Conservation (phyloP, 2,797 vertebrate species). For the Galago senegalensis region DNA sequence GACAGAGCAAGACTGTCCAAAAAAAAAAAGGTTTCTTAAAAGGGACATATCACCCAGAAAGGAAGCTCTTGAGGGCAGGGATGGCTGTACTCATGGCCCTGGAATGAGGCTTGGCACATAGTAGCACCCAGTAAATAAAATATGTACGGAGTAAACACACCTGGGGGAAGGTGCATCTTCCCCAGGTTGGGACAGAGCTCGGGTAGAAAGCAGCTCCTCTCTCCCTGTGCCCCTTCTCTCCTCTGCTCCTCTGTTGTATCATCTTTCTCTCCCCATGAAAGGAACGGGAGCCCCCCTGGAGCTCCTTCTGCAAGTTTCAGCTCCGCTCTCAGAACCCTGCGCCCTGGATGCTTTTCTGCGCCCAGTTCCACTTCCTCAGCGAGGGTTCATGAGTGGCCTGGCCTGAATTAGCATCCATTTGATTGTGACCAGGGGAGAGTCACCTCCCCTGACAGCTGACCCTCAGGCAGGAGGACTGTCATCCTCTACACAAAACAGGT, state of each 20-base stretch:
- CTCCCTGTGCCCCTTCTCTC: not conserved
- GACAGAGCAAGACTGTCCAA: too few species aligned
- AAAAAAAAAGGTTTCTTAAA: not conserved
- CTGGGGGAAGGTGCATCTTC: not conserved
- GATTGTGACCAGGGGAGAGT: not conserved
- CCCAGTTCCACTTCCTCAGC: not conserved
- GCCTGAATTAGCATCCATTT: not conserved
- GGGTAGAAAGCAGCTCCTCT: not conserved
- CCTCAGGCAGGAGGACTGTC: not conserved
- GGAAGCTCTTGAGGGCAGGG: not conserved
- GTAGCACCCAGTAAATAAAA: not conserved
- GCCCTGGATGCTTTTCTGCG: not conserved
- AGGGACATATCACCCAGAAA: not conserved
- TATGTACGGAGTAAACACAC: not conserved
- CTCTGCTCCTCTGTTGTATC: not conserved
- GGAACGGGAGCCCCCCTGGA: not conserved
- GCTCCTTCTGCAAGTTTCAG: not conserved
- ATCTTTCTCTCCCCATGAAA: not conserved
- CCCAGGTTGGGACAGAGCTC: not conserved
- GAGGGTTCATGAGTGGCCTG: not conserved
- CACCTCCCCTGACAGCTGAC: too few species aligned
- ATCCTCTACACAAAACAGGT: not conserved
- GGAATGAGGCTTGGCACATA: not conserved
- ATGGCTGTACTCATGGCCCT: not conserved
- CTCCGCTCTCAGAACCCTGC: not conserved